A percentile compares a stretch with the other conserved stretches of the same genome.
Conservation (phyloP, 2,888 invertebrate species). For the Torymus aiolomorphi region DNA sequence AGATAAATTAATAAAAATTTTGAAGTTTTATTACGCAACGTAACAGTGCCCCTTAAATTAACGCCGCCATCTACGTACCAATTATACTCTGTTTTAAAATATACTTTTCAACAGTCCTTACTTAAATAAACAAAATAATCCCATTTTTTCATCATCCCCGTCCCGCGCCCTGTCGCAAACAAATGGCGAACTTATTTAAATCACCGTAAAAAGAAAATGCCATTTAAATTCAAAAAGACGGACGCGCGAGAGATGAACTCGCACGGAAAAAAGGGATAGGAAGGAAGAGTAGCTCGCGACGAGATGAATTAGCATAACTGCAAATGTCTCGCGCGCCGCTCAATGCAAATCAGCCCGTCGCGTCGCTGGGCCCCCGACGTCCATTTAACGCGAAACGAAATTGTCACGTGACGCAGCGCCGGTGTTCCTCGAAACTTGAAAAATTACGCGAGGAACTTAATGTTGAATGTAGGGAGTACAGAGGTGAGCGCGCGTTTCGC, state of each 20-base stretch:
- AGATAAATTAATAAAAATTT: no score
- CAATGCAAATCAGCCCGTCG: conserved; percentile 46
- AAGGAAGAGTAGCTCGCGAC: conserved; percentile 24
- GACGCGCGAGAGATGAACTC: neutral
- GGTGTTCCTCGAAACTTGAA: conserved; percentile 41
- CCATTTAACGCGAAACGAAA: conserved; percentile 32
- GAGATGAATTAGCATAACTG: conserved; percentile 53
- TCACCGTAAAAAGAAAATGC: conserved; percentile 16
- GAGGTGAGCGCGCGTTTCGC: no score
- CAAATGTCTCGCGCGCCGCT: conserved; percentile 46
- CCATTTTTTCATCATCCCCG: neutral
- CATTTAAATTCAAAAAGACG: conserved; percentile 42
- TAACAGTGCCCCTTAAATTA: no score
- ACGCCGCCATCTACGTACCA: no score
- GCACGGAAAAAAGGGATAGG: neutral
- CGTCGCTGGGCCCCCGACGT: conserved; percentile 8
- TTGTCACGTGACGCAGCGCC: conserved; percentile 27
- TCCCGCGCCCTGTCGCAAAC: neutral
- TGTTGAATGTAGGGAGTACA: no score
- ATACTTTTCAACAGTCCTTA: no score
- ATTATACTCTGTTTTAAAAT: no score
- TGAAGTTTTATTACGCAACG: no score
- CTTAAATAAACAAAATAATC: neutral
- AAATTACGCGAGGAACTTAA: conserved; percentile 21
- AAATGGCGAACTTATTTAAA: conserved; percentile 31